phyloP scores from a whole-genome alignment of 2,888 invertebrate genomes.

The Ormyrus pomaceus region DNA sequence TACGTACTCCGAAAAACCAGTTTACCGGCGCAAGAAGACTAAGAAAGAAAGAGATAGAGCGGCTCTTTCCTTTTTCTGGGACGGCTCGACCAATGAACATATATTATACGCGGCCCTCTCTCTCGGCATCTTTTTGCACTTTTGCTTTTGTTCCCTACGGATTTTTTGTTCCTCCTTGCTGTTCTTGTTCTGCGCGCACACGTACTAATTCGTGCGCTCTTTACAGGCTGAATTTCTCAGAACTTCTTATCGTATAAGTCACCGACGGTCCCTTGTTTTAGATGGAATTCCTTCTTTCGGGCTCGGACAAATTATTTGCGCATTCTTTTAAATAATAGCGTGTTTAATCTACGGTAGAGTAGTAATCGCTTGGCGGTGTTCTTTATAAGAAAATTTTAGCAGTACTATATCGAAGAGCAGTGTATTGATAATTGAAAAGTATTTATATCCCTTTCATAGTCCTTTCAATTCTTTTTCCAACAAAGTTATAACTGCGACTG shows the following conservation, averaged over 20 bases:
- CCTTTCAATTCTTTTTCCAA: too few relatives aligned
- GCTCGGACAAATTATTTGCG: too few relatives aligned
- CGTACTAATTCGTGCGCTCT: constrained; percentile 17
- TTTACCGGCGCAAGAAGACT: background rate
- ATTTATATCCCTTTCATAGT: too few relatives aligned
- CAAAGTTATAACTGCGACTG: too few relatives aligned
- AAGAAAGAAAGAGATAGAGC: background rate
- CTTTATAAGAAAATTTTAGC: too few relatives aligned
- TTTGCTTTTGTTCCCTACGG: background rate
- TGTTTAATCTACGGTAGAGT: too few relatives aligned
- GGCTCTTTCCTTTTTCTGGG: background rate
- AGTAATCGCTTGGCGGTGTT: too few relatives aligned
- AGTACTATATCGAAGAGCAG: too few relatives aligned
- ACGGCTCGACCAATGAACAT: constrained; percentile 34
- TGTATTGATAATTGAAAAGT: too few relatives aligned
- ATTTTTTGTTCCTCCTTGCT: constrained; percentile 1
- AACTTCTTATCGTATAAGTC: background rate
- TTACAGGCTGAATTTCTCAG: constrained; percentile 8
- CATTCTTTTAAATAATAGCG: too few relatives aligned
- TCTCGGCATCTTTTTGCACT: background rate
- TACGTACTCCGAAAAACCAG: constrained; percentile 24
- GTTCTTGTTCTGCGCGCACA: constrained; percentile 4
- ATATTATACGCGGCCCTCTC: constrained; percentile 10
- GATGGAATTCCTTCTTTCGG: background rate
- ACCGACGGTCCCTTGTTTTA: too few relatives aligned